Evolutionary conservation across 2,797 vertebrate species (phyloP), one percentile per base, ranked within the genome.

Genomic region (Rhadinocentrus ornatus): DNA sequence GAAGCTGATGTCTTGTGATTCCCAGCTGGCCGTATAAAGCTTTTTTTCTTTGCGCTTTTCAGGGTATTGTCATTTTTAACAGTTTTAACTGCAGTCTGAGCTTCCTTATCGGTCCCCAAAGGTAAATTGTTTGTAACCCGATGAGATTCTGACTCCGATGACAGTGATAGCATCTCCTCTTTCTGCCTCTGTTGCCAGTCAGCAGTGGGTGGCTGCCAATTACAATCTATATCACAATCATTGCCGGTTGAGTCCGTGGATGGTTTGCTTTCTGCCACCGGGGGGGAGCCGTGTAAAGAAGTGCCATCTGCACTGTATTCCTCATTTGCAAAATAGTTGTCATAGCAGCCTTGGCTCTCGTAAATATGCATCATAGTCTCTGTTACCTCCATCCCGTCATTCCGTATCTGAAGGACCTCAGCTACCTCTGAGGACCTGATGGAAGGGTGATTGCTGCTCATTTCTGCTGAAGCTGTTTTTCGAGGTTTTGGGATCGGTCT

Each of bases 281-380:
- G 31, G 69, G 78, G 50, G 53, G 81, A 86, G 72, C 20, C 26
- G 16, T 77, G 56, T 69, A 71, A 80, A 66, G 86, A 56, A 57
- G 58, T 41, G 13, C 78, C 65, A 1, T 91, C 90, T 54, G 56
- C 37, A 24, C 69, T 79, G 54, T 81, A 82, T 44, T 89, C 82
- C 2, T 88, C 69, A 78, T 93, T 94, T 66, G 84, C 86, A 31
- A 82, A 76, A 62, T 92, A 92, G 80, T 92, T 93, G 71, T 93
- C 82, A 16, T 77, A 91, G 66, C 79, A 86, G 57, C 85, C 89
- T 78, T 92, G 89, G 60, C 84, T 86, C 70, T 93, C 91, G 78
- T 87, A 91, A 66, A 94, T 91, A 66, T 93, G 92, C 89, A 92
- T 89, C 24, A 93, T 88, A 18, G 87, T 92, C 82, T 95, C 93